These are phyloP conservation scores for Drosophila subsilvestris DNA, from an alignment of 2,888 invertebrate genomes.

Conservation along the genomic window DNA sequence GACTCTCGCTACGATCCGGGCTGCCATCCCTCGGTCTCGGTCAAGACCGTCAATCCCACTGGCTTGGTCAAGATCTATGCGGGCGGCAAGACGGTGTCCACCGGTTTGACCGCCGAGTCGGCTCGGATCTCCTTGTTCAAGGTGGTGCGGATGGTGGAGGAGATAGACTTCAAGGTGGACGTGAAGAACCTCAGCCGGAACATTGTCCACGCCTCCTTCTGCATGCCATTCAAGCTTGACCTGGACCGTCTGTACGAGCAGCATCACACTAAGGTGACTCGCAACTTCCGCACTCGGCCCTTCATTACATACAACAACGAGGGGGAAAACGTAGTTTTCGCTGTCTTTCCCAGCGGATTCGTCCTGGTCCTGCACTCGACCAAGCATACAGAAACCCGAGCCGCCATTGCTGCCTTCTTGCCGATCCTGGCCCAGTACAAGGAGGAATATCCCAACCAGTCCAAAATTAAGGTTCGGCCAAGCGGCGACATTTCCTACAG, in stretches of 20 bases:
- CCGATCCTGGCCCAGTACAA: slow-evolving; percentile 55
- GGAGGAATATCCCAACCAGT: slow-evolving; percentile 46
- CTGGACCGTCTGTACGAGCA: slow-evolving; percentile 37
- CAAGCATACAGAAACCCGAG: slow-evolving; percentile 51
- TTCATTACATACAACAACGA: slow-evolving; percentile 58
- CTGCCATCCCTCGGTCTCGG: slow-evolving; percentile 47
- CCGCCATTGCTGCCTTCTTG: slow-evolving; percentile 51
- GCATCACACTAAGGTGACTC: slow-evolving; percentile 33
- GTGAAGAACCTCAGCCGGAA: slow-evolving; percentile 47
- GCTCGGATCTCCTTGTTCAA: slow-evolving; percentile 47
- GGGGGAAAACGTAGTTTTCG: slow-evolving; percentile 45
- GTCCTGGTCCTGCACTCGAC: slow-evolving; percentile 56
- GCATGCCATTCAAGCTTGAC: slow-evolving; percentile 62
- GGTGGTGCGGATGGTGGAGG: slow-evolving; percentile 48
- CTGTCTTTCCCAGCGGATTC: slow-evolving; percentile 59
- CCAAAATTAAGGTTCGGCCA: slow-evolving; percentile 37
- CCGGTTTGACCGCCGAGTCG: slow-evolving; percentile 42
- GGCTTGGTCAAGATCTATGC: slow-evolving; percentile 48
- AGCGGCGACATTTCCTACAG: slow-evolving; percentile 55
- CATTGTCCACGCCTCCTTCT: slow-evolving; percentile 59
- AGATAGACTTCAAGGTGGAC: slow-evolving; percentile 54
- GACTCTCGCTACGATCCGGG: slow-evolving; percentile 55
- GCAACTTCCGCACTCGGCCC: slow-evolving; percentile 42
- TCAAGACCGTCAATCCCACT: slow-evolving; percentile 47
- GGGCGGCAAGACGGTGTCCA: slow-evolving; percentile 45